Evolutionary conservation across 1,140 invertebrate genomes (phyloP).

Genomic region (Babylonia areolata): DNA sequence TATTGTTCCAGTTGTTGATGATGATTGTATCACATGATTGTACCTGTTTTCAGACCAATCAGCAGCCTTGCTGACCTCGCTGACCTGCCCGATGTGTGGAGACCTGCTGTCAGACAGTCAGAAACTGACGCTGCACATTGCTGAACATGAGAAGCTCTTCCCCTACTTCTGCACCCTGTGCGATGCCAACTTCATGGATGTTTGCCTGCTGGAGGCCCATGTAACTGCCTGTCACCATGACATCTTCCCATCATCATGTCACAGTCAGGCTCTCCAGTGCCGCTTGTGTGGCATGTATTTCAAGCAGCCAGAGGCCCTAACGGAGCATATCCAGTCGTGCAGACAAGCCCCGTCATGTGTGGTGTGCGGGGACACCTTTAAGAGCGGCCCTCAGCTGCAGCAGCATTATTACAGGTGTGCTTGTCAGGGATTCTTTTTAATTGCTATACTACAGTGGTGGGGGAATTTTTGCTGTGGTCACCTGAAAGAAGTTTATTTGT

Average conservation of each 20-base stretch:
- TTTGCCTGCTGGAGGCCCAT: slow-evolving; percentile 15
- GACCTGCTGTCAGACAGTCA: neutral
- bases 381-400: slow-evolving; percentile 9
- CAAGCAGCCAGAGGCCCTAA: slow-evolving; percentile 28
- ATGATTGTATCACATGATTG: neutral
- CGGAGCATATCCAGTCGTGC: slow-evolving; percentile 16
- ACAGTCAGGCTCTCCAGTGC: slow-evolving; percentile 28
- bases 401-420: slow-evolving; percentile 32
- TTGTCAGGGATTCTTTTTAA: too few relatives aligned
- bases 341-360: slow-evolving; percentile 29
- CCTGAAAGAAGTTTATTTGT: too few relatives aligned
- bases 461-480: too few relatives aligned
- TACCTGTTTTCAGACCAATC: neutral
- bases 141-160: slow-evolving; percentile 34
- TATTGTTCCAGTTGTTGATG: neutral
- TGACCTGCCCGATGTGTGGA: slow-evolving; percentile 27
- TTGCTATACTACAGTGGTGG: too few relatives aligned
- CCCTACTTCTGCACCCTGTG: slow-evolving; percentile 35
- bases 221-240: slow-evolving; percentile 21
- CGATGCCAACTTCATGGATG: slow-evolving; percentile 37
- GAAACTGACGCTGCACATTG: neutral
- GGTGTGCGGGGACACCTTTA: slow-evolving; percentile 23
- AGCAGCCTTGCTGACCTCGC: neutral
- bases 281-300: slow-evolving; percentile 33
- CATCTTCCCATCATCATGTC: neutral